Conservation (phyloP, 1,140 invertebrate species). For the Eueides isabella region DNA sequence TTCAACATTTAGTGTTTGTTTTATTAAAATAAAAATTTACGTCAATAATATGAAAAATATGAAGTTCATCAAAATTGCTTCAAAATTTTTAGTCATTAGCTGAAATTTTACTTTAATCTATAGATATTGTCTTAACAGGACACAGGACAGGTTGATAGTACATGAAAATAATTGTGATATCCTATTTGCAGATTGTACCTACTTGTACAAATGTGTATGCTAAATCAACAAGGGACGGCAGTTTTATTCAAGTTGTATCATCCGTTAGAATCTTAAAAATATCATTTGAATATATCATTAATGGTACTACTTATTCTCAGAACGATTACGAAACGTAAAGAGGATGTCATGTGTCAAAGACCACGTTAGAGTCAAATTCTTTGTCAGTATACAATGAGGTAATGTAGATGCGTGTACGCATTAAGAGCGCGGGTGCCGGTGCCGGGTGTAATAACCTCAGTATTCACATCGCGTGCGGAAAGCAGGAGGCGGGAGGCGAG, state of each 20-base stretch:
- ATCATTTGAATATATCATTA: background rate
- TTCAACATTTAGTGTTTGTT: too few species aligned
- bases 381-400: conserved; percentile 44
- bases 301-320: background rate
- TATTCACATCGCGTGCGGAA: conserved; percentile 41
- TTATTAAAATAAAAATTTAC: too few species aligned
- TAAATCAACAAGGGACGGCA: too few species aligned
- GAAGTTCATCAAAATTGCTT: too few species aligned
- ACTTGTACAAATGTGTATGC: too few species aligned
- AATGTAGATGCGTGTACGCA: conserved; percentile 47
- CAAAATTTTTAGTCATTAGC: too few species aligned
- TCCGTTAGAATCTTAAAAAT: background rate
- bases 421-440: conserved; percentile 37
- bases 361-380: conserved; percentile 32
- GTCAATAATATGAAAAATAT: too few species aligned
- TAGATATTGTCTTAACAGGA: too few species aligned
- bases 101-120: too few species aligned
- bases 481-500: conserved; percentile 30
- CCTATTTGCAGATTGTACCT: too few species aligned
- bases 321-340: conserved; percentile 3
- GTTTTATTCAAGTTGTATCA: background rate
- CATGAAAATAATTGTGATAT: too few species aligned
- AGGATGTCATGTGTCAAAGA: conserved; percentile 37
- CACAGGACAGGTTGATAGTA: too few species aligned
- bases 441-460: conserved; percentile 41